Conservation (phyloP, 2,888 invertebrate genomes). For the Bursaphelenchus okinawaensis region DNA sequence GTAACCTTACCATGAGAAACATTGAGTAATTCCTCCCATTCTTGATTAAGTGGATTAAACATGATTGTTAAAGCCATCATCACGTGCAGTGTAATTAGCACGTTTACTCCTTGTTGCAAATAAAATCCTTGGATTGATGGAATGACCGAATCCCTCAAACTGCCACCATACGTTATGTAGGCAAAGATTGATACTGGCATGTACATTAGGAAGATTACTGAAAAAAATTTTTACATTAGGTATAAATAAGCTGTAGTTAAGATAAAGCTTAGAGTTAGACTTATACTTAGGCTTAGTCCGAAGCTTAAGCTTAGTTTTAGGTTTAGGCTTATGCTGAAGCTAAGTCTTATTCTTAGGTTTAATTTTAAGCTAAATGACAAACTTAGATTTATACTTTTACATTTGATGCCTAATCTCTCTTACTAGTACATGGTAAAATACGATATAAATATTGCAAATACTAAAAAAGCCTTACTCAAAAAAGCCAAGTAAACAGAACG, state of each 20-base stretch:
- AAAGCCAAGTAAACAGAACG: constrained; percentile 65
- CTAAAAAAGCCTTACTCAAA: constrained; percentile 33
- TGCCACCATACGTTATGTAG: constrained; percentile 43
- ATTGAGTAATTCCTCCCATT: constrained; percentile 42
- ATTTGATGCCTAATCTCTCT: no score
- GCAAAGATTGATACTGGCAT: constrained; percentile 42
- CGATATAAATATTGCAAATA: no score
- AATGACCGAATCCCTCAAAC: constrained; percentile 46
- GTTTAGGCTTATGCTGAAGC: no score
- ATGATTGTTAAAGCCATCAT: constrained; percentile 42
- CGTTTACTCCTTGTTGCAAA: constrained; percentile 43
- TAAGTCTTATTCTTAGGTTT: no score
- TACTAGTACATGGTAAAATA: no score
- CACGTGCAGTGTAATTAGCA: constrained; percentile 48
- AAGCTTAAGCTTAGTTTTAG: no score
- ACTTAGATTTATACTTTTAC: no score
- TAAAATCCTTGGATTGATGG: constrained; percentile 39
- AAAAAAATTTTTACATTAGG: constrained; percentile 11
- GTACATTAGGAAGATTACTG: constrained; percentile 43
- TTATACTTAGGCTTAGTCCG: no score
- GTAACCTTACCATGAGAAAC: constrained; percentile 42
- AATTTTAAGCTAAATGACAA: no score
- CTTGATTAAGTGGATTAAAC: constrained; percentile 50
- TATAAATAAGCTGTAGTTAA: neutral
- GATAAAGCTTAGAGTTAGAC: no score